Conservation (phyloP, 2,113 vertebrate species). For the Nothoprocta pentlandii region DNA sequence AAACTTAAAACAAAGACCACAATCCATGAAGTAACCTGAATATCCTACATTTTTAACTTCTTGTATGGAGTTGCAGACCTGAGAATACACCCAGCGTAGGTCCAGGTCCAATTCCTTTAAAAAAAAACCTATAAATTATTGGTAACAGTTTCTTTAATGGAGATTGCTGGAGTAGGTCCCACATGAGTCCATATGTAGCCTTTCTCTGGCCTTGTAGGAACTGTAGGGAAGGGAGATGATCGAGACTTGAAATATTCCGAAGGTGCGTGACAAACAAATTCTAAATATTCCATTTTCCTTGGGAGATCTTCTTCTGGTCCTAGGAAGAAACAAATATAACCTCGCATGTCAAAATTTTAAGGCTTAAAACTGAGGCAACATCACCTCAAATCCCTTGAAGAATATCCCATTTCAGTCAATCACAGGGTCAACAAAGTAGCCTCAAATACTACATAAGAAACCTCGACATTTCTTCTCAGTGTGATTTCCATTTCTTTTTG, state of each 20-base stretch:
- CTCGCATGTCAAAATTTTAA: background rate
- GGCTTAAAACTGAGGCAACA: background rate
- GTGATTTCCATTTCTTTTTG: background rate
- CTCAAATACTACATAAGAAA: background rate
- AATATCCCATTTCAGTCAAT: background rate
- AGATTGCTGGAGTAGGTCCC: conserved; percentile 88
- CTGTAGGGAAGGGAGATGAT: conserved; percentile 94
- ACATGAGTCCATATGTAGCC: conserved; percentile 98
- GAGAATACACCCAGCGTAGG: background rate
- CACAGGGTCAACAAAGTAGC: background rate
- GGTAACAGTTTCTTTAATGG: conserved; percentile 89
- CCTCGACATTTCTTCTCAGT: background rate
- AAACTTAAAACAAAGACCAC: conserved; percentile 33
- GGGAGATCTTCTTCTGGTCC: conserved; percentile 98
- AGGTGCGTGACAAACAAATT: conserved; percentile 97
- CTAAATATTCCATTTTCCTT: conserved; percentile 97
- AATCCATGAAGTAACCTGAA: background rate
- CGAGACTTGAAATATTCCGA: conserved; percentile 98
- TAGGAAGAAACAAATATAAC: conserved; percentile 46
- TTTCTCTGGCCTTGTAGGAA: conserved; percentile 94
- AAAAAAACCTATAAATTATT: conserved; percentile 80
- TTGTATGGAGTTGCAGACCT: background rate
- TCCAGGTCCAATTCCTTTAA: background rate
- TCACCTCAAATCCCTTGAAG: background rate
- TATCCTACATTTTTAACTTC: background rate